These are phyloP conservation scores for Montipora sp. DNA, from an alignment of 64 coral and sea anemone species.

Conservation along the genomic window DNA sequence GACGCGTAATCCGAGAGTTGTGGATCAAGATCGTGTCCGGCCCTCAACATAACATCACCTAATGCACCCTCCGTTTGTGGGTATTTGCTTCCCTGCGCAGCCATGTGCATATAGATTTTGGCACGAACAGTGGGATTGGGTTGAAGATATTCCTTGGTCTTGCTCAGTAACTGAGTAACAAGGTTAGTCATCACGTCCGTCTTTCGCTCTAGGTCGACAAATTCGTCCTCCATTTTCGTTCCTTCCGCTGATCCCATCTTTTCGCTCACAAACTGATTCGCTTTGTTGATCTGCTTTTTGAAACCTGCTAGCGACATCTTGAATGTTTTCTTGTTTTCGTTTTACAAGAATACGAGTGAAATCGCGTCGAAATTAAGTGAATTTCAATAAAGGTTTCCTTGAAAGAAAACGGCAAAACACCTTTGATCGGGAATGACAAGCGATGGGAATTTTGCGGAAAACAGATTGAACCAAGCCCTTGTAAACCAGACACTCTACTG, in stretches of 20 bases:
- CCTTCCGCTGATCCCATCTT: constrained; percentile 94
- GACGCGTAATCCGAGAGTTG: constrained; percentile 84
- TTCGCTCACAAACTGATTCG: constrained; percentile 95
- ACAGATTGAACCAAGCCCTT: neutral
- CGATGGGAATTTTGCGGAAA: neutral
- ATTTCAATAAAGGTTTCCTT: neutral
- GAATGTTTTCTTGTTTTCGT: neutral
- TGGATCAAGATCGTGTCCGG: constrained; percentile 73
- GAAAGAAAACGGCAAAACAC: neutral
- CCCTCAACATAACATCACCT: constrained; percentile 83
- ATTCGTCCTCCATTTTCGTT: constrained; percentile 89
- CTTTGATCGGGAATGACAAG: neutral
- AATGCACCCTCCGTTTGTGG: constrained; percentile 79
- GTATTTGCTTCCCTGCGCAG: constrained; percentile 56
- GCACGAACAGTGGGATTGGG: constrained; percentile 80
- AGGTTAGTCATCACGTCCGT: constrained; percentile 83
- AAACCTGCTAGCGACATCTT: constrained; percentile 82
- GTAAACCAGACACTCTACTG: constrained; percentile 60
- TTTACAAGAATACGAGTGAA: neutral
- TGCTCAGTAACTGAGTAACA: constrained; percentile 75
- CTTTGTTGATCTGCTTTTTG: constrained; percentile 97
- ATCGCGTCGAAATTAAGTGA: neutral
- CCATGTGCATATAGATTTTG: constrained; percentile 89
- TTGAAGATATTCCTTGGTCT: constrained; percentile 92
- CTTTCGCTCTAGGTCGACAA: constrained; percentile 88